phyloP scores from a whole-genome alignment of 1,140 invertebrate genomes.

The Homalodisca vitripennis region DNA sequence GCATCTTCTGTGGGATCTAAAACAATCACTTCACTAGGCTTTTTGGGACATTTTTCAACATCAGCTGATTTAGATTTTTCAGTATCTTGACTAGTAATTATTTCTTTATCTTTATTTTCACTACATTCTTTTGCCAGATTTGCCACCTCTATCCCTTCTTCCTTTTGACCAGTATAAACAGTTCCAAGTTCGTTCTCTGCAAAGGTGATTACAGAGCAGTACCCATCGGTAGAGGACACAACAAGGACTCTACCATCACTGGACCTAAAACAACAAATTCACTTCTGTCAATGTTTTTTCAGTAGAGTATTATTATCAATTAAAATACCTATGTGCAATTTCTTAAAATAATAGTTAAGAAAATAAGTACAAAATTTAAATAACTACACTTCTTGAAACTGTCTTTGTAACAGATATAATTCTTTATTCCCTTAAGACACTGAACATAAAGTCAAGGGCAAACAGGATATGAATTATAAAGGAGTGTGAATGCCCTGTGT shows the following conservation, averaged over 20 bases:
- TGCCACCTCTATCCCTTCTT: background rate
- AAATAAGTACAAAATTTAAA: background rate
- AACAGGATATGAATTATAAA: no score
- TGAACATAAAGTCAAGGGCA: no score
- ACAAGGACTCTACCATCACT: slow-evolving; percentile 77
- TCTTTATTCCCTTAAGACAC: background rate
- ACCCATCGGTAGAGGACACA: slow-evolving; percentile 93
- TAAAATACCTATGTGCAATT: background rate
- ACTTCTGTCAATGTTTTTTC: background rate
- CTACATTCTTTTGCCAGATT: slow-evolving; percentile 33
- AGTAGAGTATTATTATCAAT: background rate
- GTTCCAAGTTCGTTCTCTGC: slow-evolving; percentile 77
- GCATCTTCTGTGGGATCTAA: slow-evolving; percentile 1
- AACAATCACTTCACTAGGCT: no score
- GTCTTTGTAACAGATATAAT: background rate
- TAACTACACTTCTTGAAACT: background rate
- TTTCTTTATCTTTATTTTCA: slow-evolving; percentile 1
- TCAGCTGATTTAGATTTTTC: background rate
- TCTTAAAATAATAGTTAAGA: background rate
- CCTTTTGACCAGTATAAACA: slow-evolving; percentile 50
- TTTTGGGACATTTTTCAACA: no score
- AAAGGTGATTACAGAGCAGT: slow-evolving; percentile 89
- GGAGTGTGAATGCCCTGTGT: no score
- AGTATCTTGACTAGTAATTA: background rate
- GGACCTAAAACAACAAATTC: slow-evolving; percentile 58